phyloP scores from a whole-genome alignment of 2,113 vertebrate species.

The Amphiprion percula region DNA sequence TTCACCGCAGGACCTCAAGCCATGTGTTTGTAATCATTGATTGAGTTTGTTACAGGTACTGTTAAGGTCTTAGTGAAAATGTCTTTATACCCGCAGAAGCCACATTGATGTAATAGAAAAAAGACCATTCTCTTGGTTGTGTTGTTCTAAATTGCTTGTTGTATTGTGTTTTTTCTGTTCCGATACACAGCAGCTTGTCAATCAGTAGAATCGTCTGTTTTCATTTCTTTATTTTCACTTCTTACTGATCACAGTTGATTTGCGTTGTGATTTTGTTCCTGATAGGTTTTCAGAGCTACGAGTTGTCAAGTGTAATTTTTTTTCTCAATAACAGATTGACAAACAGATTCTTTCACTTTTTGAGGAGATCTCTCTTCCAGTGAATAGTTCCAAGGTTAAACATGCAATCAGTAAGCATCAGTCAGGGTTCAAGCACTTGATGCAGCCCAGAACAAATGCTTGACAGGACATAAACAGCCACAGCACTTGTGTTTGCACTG shows the following conservation, averaged over 20 bases:
- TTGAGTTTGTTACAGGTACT: constrained; percentile 51
- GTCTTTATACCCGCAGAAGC: constrained; percentile 30
- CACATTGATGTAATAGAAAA: constrained; percentile 29
- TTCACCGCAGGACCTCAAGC: constrained; percentile 39
- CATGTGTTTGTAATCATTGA: constrained; percentile 60
- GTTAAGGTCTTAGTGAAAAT: constrained; percentile 37
- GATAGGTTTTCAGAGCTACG: background rate
- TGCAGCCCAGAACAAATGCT: no score
- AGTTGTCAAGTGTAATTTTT: background rate
- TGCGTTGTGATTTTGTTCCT: background rate
- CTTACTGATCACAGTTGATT: background rate
- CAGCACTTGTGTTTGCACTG: no score
- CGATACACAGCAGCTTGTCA: constrained; percentile 7
- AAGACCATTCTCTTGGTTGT: background rate
- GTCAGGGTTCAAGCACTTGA: background rate
- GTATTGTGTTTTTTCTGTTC: constrained; percentile 11
- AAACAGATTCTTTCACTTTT: background rate
- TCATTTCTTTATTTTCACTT: constrained; percentile 8
- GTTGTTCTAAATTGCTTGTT: constrained; percentile 9
- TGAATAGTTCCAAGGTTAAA: constrained; percentile 9
- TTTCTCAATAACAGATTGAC: constrained; percentile 9
- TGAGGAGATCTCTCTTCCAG: background rate
- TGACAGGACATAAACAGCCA: no score
- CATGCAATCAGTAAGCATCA: background rate
- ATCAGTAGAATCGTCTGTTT: background rate